These are phyloP conservation scores for Aulostomus chinensis DNA, from an alignment of 2,797 vertebrate species.

Conservation along the genomic window DNA sequence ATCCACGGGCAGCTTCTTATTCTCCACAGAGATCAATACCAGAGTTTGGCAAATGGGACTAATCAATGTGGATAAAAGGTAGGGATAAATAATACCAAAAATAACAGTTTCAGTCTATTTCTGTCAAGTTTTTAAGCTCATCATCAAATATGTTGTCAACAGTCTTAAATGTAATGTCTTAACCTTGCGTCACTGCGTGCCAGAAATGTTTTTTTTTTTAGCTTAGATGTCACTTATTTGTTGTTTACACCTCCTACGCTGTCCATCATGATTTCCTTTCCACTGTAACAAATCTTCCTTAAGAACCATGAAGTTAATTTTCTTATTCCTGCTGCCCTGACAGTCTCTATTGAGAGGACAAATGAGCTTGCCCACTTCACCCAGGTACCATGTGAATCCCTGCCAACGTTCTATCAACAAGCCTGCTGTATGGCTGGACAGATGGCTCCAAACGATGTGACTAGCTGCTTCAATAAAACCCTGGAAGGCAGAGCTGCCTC, in stretches of 20 bases:
- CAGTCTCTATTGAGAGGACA: conserved; percentile 40
- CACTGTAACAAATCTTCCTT: conserved; percentile 18
- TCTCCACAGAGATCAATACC: conserved; percentile 31
- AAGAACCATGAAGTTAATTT: neutral
- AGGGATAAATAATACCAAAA: neutral
- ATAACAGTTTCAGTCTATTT: neutral
- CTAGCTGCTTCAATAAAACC: conserved; percentile 70
- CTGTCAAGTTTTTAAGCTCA: no score
- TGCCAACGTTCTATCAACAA: conserved; percentile 54
- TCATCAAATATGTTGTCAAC: no score
- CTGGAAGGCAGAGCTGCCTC: conserved; percentile 69
- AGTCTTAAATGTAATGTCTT: no score
- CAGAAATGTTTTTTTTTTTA: no score
- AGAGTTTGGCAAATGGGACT: conserved; percentile 13
- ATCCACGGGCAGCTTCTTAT: conserved; percentile 16
- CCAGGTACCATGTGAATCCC: conserved; percentile 51
- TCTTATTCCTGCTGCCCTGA: conserved; percentile 34
- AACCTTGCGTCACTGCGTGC: no score
- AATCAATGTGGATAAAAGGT: conserved; percentile 16
- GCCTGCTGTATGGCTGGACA: conserved; percentile 47
- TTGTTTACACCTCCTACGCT: neutral
- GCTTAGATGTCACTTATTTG: neutral
- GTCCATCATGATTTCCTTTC: conserved; percentile 14
- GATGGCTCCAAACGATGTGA: conserved; percentile 71
- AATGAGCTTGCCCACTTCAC: conserved; percentile 35